Base-by-base conservation (phyloP, 1,140 invertebrate genomes). In the Trissolcus basalis region DNA sequence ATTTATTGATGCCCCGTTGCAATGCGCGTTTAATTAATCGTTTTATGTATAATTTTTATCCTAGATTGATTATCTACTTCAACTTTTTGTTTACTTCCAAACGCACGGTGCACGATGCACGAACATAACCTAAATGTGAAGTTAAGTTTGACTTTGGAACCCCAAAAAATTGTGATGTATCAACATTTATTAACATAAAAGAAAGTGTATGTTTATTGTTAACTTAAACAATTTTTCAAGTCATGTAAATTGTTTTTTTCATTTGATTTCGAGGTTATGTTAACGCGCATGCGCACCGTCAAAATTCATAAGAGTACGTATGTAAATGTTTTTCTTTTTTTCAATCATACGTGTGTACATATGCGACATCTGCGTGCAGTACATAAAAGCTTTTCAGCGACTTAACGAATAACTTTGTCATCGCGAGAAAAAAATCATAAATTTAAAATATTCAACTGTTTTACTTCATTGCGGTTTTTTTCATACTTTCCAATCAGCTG, bases 1-100 rank as follows among this genome's bases (percentile, higher is more conserved):
- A 76, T 72, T 58, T 56, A 16, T 77, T 69, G 51, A 64, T 71
- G 64, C 61, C 54, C 63, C 75, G 74, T 64, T 65, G 77, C 73
- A 77, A 80, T 67, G 69, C 68, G 79, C 60, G 72, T 70, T 80
- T 27, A 27, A 77, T 80, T 67, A 72, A 78, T 80, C 35, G 65
- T 68, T 74, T 67, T 84, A 81, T 63, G 76, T 74, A 68, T 69
- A 77, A 61, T 79, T 79, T 81, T 69, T 54, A 82, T 77, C 78
- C 76, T 84, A 83, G 76, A 77, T 80, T 80, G 78, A 81, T 84
- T 83, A 83, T 82, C 79, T 84, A 83, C 72, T 82, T 81, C 67
- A 27, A 16, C 64, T 13, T 78, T 63, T 71, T 45, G 33, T 61
- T 68, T 68, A 68, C 12, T 71, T 63, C 45, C 45, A 61, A 68